Percentiles rank a stretch among this genome's conserved stretches.
Evolutionary conservation across 2,113 vertebrate genomes (phyloP).

Genomic region (Conger conger): DNA sequence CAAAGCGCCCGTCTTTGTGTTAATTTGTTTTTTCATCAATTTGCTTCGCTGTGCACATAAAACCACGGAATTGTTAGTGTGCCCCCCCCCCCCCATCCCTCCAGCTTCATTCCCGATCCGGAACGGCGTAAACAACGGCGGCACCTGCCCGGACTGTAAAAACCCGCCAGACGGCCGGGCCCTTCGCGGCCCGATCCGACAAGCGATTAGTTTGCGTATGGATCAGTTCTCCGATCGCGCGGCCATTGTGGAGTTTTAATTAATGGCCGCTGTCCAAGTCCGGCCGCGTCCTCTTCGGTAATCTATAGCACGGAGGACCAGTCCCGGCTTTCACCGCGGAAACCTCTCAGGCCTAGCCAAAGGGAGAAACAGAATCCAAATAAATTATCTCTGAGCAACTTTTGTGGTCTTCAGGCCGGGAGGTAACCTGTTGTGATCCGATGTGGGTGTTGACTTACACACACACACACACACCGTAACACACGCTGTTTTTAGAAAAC

Average conservation of each 20-base stretch:
- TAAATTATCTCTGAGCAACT: conserved; percentile 21
- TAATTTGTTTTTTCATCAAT: conserved; percentile 38
- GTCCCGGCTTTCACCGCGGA: conserved; percentile 23
- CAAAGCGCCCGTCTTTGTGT: conserved; percentile 41
- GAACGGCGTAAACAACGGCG: conserved; percentile 66
- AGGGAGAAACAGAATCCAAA: not conserved
- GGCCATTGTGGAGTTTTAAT: conserved; percentile 69
- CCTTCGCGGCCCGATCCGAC: conserved; percentile 53
- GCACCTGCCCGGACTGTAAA: conserved; percentile 71
- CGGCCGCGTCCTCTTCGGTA: conserved; percentile 48
- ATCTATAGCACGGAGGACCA: conserved; percentile 57
- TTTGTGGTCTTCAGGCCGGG: conserved; percentile 6
- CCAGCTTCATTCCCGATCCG: conserved; percentile 71
- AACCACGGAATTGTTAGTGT: conserved; percentile 60
- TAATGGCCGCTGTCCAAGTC: conserved; percentile 61
- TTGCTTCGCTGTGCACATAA: conserved; percentile 60
- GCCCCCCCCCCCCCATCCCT: conserved; percentile 42
- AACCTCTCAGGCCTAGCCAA: conserved; percentile 15
- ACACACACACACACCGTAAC: too few species aligned
- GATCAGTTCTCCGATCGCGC: conserved; percentile 61
- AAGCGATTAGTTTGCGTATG: conserved; percentile 70
- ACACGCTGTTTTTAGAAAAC: not conserved
- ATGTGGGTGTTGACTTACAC: not conserved
- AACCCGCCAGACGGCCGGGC: conserved; percentile 50
- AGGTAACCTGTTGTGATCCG: not conserved